Percentiles rank a stretch among this genome's conserved stretches.
Evolutionary conservation across 1,140 invertebrate genomes (phyloP).

Genomic region (Papilio xuthus): DNA sequence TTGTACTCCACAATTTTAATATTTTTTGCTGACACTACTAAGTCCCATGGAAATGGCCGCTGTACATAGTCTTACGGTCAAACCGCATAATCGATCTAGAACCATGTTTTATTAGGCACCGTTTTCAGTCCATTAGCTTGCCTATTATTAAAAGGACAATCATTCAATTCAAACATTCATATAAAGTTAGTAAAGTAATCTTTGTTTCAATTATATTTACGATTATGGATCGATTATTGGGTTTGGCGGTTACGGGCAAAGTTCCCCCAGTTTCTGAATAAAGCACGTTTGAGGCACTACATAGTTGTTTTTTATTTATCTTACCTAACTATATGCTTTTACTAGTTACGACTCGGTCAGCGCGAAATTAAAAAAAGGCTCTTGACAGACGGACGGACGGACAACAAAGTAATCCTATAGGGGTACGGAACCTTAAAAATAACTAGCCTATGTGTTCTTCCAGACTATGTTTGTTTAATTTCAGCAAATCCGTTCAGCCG

Average conservation of each 20-base stretch:
- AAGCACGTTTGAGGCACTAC: conserved; percentile 70
- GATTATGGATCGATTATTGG: background rate
- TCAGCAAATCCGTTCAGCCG: too few relatives aligned
- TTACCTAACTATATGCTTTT: background rate
- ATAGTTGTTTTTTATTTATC: conserved; percentile 52
- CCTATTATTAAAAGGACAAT: background rate
- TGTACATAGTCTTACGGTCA: conserved; percentile 43
- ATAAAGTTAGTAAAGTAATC: background rate
- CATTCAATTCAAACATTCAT: background rate
- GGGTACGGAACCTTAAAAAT: too few relatives aligned
- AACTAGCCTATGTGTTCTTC: too few relatives aligned
- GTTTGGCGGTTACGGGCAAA: conserved; percentile 43
- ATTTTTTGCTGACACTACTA: background rate
- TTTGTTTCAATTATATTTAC: background rate
- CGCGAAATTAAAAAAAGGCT: too few relatives aligned
- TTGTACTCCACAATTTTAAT: background rate
- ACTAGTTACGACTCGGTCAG: too few relatives aligned
- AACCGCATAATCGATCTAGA: background rate
- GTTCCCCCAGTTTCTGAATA: conserved; percentile 64
- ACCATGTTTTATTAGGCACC: background rate
- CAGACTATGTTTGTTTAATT: too few relatives aligned
- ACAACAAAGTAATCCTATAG: too few relatives aligned
- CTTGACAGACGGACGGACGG: too few relatives aligned
- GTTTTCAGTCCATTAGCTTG: background rate
- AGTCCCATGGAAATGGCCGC: background rate